Conservation (phyloP, 1,140 invertebrate species). For the Dinothrombium tinctorium region DNA sequence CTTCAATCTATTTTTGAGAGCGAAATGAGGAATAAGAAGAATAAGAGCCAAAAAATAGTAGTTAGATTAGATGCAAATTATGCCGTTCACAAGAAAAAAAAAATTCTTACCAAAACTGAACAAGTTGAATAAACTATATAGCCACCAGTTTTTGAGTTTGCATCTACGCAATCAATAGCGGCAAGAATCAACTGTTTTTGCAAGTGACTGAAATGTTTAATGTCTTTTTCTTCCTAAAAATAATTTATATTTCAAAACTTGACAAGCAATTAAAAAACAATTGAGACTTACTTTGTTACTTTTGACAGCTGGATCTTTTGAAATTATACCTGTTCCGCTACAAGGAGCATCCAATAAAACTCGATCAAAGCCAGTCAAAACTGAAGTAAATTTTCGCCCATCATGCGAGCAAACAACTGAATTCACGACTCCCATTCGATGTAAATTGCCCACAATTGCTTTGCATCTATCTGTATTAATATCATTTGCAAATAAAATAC, state of each 20-base stretch:
- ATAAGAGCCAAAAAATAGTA: background rate
- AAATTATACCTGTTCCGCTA: constrained; percentile 88
- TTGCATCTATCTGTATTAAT: constrained; percentile 68
- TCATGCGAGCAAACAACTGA: constrained; percentile 69
- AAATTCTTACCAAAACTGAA: constrained; percentile 65
- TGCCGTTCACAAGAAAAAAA: background rate
- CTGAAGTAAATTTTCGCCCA: constrained; percentile 53
- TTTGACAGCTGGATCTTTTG: constrained; percentile 94
- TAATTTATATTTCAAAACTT: background rate
- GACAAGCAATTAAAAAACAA: background rate
- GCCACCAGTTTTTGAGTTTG: constrained; percentile 68
- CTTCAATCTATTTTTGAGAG: constrained; percentile 42
- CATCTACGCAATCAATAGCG: constrained; percentile 88
- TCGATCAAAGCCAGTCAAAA: constrained; percentile 78
- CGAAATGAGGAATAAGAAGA: constrained; percentile 1
- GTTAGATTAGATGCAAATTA: background rate
- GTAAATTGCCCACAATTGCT: constrained; percentile 85
- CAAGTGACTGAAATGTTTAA: constrained; percentile 71
- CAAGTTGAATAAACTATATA: constrained; percentile 97
- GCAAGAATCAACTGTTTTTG: constrained; percentile 78
- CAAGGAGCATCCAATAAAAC: constrained; percentile 93
- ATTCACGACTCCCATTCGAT: constrained; percentile 85
- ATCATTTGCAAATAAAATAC: constrained; percentile 90
- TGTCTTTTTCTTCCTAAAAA: constrained; percentile 51
- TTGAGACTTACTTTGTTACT: constrained; percentile 33